phyloP scores from a whole-genome alignment of 2,888 invertebrate species.

The Sialis lutaria region DNA sequence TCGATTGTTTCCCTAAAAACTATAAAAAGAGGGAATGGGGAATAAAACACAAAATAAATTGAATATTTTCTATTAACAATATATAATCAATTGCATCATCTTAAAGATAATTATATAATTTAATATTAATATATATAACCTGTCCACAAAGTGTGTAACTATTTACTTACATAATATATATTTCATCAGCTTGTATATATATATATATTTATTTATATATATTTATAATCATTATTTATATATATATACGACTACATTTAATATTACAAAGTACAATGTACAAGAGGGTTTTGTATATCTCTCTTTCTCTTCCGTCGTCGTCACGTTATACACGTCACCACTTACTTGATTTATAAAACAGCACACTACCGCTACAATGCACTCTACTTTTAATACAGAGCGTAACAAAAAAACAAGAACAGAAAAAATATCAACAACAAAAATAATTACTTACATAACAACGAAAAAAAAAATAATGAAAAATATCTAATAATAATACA shows the following conservation, averaged over 20 bases:
- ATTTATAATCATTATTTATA: conserved; percentile 1
- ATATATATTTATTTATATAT: conserved; percentile 2
- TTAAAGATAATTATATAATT: conserved; percentile 4
- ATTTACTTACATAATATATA: conserved; percentile 1
- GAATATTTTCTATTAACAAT: conserved; percentile 6
- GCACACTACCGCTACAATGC: too few species aligned
- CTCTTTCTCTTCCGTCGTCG: too few species aligned
- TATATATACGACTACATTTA: not conserved
- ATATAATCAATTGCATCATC: conserved; percentile 4
- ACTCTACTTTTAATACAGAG: too few species aligned
- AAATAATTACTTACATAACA: too few species aligned
- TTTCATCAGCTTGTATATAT: conserved; percentile 2
- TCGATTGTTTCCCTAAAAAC: too few species aligned
- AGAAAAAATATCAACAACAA: too few species aligned
- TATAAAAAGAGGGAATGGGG: too few species aligned
- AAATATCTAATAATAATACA: too few species aligned
- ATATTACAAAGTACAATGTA: not conserved
- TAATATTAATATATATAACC: conserved; percentile 5
- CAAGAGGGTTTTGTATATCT: not conserved
- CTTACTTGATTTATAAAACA: too few species aligned
- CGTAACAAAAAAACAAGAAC: too few species aligned
- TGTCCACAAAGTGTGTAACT: conserved; percentile 4
- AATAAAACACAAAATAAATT: not conserved
- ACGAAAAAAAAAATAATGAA: too few species aligned
- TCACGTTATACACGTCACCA: too few species aligned